Evolutionary conservation across 2,888 invertebrate genomes (phyloP).

Genomic region (Camptogramma bilineatum): DNA sequence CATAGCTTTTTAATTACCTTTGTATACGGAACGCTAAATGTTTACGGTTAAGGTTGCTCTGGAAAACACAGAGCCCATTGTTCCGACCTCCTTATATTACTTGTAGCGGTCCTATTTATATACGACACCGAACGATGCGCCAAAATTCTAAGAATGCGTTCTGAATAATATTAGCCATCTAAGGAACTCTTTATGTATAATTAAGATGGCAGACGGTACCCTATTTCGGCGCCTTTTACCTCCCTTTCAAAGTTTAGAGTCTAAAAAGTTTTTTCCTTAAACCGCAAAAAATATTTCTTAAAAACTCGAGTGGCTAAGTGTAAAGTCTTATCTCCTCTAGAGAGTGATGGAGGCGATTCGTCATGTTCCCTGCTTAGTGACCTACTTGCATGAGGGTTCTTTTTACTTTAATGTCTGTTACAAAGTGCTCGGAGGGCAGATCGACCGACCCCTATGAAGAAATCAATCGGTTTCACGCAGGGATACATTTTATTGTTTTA

Average conservation of each 20-base stretch:
- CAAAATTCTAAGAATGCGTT: conserved; percentile 77
- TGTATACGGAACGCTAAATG: conserved; percentile 75
- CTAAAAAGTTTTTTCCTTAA: conserved; percentile 34
- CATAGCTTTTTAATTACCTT: conserved; percentile 80
- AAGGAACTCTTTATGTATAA: conserved; percentile 64
- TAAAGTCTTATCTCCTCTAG: conserved; percentile 67
- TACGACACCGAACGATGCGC: conserved; percentile 57
- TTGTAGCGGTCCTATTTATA: conserved; percentile 77
- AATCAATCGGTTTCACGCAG: conserved; percentile 67
- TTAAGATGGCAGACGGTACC: conserved; percentile 43
- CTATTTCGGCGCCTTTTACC: conserved; percentile 40
- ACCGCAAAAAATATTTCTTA: conserved; percentile 57
- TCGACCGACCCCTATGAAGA: conserved; percentile 58
- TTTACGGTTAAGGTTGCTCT: conserved; percentile 67
- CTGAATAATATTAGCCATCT: conserved; percentile 71
- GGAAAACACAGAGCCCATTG: conserved; percentile 76
- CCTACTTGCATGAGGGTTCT: conserved; percentile 66
- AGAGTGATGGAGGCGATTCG: conserved; percentile 77
- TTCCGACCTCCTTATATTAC: conserved; percentile 77
- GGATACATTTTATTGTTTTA: conserved; percentile 62
- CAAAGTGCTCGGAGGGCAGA: conserved; percentile 55
- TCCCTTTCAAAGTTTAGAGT: conserved; percentile 24
- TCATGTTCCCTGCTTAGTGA: conserved; percentile 75
- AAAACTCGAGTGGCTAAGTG: conserved; percentile 60
- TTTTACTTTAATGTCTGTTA: conserved; percentile 59